Conservation (phyloP, 1,140 invertebrate genomes). For the Globodera rostochiensis region DNA sequence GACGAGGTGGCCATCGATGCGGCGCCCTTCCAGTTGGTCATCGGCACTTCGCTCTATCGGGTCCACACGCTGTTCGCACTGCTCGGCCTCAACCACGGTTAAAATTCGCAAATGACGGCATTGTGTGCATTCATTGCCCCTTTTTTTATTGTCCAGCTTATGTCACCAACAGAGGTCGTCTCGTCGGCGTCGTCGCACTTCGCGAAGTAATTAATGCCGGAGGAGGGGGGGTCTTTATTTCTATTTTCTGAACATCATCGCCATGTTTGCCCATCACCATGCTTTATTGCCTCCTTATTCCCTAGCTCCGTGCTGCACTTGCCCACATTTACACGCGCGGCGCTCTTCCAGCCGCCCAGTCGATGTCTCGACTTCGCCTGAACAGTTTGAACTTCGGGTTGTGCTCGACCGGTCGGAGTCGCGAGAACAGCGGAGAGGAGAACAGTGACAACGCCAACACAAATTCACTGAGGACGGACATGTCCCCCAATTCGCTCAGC, state of each 20-base stretch:
- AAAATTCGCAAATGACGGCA: not conserved
- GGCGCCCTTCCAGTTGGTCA: constrained; percentile 96
- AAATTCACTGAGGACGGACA: not conserved
- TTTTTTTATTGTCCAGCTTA: constrained; percentile 73
- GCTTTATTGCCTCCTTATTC: not conserved
- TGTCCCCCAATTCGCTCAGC: not conserved
- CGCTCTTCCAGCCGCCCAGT: constrained; percentile 47
- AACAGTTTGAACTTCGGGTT: constrained; percentile 21
- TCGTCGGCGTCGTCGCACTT: constrained; percentile 91
- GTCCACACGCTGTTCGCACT: constrained; percentile 96
- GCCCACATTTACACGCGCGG: constrained; percentile 60
- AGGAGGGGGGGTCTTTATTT: not conserved
- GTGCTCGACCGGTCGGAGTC: not conserved
- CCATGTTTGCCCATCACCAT: not conserved
- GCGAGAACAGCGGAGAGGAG: constrained; percentile 20
- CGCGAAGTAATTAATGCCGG: constrained; percentile 78
- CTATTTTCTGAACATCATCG: not conserved
- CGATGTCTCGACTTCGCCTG: constrained; percentile 26
- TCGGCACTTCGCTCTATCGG: constrained; percentile 90
- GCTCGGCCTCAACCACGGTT: constrained; percentile 83
- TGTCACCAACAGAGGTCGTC: constrained; percentile 90
- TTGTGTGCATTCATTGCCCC: not conserved
- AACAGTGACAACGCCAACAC: constrained; percentile 11
- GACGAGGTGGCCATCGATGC: constrained; percentile 88
- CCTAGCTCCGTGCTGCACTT: constrained; percentile 56